Percentiles rank a stretch among this genome's conserved stretches.
Conservation (phyloP, 2,797 vertebrate genomes). For the Pagetopsis macropterus region DNA sequence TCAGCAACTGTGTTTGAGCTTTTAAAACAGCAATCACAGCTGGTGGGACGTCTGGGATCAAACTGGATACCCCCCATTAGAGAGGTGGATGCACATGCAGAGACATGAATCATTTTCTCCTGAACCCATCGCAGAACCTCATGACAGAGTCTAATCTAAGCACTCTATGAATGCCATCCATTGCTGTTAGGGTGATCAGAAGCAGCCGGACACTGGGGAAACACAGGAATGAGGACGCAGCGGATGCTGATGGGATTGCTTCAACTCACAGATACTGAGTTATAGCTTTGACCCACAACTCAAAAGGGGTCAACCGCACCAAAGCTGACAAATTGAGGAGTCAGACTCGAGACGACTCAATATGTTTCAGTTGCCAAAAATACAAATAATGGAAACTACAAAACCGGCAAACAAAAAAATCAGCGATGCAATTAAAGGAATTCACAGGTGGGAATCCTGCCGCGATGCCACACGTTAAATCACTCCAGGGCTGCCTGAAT, state of each 20-base stretch:
- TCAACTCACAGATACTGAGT: constrained; percentile 71
- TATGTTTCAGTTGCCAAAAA: constrained; percentile 41
- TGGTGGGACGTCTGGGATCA: constrained; percentile 34
- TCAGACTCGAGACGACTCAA: constrained; percentile 55
- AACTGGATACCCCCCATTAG: constrained; percentile 40
- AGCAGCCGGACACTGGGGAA: constrained; percentile 65
- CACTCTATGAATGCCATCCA: constrained; percentile 72
- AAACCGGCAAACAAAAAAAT: constrained; percentile 33
- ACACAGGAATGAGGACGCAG: constrained; percentile 76
- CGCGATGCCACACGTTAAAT: constrained; percentile 36
- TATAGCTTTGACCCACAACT: constrained; percentile 78
- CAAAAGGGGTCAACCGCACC: constrained; percentile 72
- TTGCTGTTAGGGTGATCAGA: constrained; percentile 76
- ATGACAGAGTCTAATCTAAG: constrained; percentile 71
- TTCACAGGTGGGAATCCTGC: constrained; percentile 28
- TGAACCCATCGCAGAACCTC: constrained; percentile 43
- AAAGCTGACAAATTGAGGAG: constrained; percentile 74
- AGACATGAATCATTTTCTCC: constrained; percentile 52
- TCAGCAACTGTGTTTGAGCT: constrained; percentile 9
- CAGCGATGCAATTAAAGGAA: constrained; percentile 58
- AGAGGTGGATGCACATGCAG: constrained; percentile 35
- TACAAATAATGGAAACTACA: neutral
- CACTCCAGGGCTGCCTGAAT: constrained; percentile 34
- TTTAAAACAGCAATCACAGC: constrained; percentile 38
- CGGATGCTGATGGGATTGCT: constrained; percentile 69